Percentiles rank a stretch among this genome's conserved stretches.
phyloP scores from a whole-genome alignment of 2,888 invertebrate genomes.

The Tipula helvola region DNA sequence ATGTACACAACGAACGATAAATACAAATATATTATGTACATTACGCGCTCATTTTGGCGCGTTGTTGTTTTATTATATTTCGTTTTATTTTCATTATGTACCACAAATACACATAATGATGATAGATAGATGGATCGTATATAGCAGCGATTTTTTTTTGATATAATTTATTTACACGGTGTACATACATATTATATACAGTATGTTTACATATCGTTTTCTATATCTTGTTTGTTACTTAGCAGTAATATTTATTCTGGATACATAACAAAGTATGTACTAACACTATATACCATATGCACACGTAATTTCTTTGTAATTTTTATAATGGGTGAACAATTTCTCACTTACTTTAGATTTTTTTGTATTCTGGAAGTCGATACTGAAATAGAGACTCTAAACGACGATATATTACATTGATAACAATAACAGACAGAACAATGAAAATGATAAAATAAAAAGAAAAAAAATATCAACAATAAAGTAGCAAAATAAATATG shows the following conservation, averaged over 20 bases:
- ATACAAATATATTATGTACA: not conserved
- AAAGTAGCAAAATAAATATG: not conserved
- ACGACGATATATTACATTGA: not conserved
- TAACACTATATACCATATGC: not conserved
- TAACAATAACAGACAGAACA: not conserved
- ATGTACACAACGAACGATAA: not conserved
- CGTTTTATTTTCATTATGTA: not conserved
- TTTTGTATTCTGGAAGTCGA: not conserved
- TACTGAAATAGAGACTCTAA: not conserved
- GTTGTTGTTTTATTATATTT: not conserved
- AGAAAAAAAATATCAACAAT: not conserved
- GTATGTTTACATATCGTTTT: not conserved
- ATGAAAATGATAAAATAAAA: not conserved
- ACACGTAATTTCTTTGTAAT: not conserved
- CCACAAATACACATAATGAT: not conserved
- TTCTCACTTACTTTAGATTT: too few relatives aligned
- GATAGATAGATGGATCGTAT: not conserved
- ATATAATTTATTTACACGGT: not conserved
- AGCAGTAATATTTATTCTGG: not conserved
- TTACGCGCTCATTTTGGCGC: not conserved
- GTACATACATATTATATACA: not conserved
- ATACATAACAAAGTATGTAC: not conserved
- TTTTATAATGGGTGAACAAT: not conserved
- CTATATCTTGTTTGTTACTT: not conserved
- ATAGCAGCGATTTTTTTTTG: not conserved